Base-by-base conservation (phyloP, 2,888 invertebrate genomes). In the Perizoma affinitatum region DNA sequence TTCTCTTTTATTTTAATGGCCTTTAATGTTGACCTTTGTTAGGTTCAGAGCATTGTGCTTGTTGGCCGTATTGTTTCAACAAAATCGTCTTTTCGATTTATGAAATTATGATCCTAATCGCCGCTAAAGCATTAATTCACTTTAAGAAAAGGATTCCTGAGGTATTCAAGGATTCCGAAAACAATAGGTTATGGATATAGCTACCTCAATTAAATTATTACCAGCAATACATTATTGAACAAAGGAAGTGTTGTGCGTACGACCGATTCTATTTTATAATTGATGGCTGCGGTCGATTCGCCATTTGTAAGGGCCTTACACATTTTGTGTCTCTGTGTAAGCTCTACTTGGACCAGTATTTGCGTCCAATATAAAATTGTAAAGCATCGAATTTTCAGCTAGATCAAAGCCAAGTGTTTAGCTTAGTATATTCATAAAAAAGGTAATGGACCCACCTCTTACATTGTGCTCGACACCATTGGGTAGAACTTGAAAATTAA, bases 291-390 rank as follows among this genome's bases (percentile, higher is more conserved):
- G 91, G 91, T 84, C 75, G 83, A 87, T 83, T 84, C 79, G 78
- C 88, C 88, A 90, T 91, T 90, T 90, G 89, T 91, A 89, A 86
- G 75, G 79, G 80, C 83, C 83, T 83, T 84, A 82, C 85, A 88
- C 87, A 84, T 22, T 85, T 89, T 88, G 87, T 88, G 88, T 89
- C 86, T 87, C 80, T 78, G 53, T 45, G 60, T 48, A 33, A 5
- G 11, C 47, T 69, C 50, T 48, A 40, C 22, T 56, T 63, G 43
- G 54, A 6, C 6, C 58, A n/a, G 47, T 48, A 8, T 33, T 40
- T 53, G 11, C n/a, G n/a, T n/a, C n/a, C n/a, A n/a, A 1, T 22
- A 22, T 22, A 22, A 22, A 22, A 22, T 22, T 22, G 22, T 22
- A 3, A 22, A 22, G 22, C 22, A 22, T 22, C 22, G 22, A 2